phyloP scores from a whole-genome alignment of 1,140 invertebrate species.

The Trichonephila clavipes region DNA sequence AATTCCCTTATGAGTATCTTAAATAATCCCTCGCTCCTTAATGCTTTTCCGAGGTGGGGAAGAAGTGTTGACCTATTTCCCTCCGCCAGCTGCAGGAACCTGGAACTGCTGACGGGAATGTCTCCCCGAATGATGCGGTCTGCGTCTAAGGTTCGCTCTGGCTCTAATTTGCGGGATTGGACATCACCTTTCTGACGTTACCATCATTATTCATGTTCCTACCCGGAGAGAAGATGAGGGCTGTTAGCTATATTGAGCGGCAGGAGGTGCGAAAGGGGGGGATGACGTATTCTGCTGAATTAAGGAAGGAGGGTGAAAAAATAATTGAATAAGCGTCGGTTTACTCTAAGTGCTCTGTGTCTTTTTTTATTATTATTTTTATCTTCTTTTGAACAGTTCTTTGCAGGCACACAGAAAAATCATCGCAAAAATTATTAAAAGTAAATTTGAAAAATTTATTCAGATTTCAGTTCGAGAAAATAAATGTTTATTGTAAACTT shows the following conservation, averaged over 20 bases:
- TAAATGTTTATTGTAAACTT: too few relatives aligned
- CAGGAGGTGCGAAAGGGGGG: neutral
- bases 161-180: neutral
- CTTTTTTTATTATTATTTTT: too few relatives aligned
- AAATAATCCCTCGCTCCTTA: neutral
- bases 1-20: neutral
- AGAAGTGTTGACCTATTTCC: slow-evolving; percentile 12
- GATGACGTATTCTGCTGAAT: neutral
- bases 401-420: too few relatives aligned
- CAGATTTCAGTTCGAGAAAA: too few relatives aligned
- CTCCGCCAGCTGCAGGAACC: neutral
- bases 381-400: too few relatives aligned
- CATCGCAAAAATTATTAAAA: too few relatives aligned
- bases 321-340: neutral
- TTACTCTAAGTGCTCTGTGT: too few relatives aligned
- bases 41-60: neutral
- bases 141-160: neutral
- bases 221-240: neutral
- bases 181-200: neutral
- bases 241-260: neutral
- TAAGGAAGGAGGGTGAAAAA: neutral
- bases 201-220: slow-evolving; percentile 2
- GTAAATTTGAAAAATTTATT: too few relatives aligned
- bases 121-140: neutral
- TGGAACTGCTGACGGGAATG: neutral